Evolutionary conservation across 2,113 vertebrate genomes (phyloP).

Genomic region (Microtus montanus): DNA sequence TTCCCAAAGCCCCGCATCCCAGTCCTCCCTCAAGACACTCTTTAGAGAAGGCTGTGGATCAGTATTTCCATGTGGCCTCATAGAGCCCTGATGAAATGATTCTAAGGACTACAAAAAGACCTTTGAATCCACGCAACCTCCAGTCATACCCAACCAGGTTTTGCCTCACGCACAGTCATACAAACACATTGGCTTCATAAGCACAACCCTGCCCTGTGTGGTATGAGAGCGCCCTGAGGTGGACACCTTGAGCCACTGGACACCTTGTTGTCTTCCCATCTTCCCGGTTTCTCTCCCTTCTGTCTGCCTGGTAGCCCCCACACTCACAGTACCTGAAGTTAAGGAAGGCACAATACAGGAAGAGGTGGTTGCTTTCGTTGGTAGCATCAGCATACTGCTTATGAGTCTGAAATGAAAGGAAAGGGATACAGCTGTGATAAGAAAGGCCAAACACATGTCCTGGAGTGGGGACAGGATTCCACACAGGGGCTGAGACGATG

Average conservation of each 20-base stretch:
- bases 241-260: not conserved
- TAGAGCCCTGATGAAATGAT: fast-evolving
- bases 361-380: constrained; percentile 90
- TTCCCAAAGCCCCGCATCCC: not conserved
- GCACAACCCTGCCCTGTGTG: fast-evolving
- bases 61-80: not conserved
- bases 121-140: too few species aligned
- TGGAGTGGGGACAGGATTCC: not conserved
- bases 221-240: fast-evolving
- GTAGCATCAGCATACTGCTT: constrained; percentile 87
- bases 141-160: not conserved
- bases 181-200: not conserved
- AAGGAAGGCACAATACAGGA: constrained; percentile 95
- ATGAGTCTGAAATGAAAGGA: constrained; percentile 86
- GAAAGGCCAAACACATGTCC: not conserved
- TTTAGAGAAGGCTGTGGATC: fast-evolving
- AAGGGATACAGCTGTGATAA: fast-evolving
- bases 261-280: too few species aligned
- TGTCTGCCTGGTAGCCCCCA: too few species aligned
- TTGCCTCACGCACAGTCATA: fast-evolving
- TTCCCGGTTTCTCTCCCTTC: not conserved
- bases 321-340: constrained; percentile 90
- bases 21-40: not conserved
- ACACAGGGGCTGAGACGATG: too few species aligned
- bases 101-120: not conserved